Evolutionary conservation across 2,797 vertebrate genomes (phyloP).

Genomic region (Sebastiscus albofasciatus): DNA sequence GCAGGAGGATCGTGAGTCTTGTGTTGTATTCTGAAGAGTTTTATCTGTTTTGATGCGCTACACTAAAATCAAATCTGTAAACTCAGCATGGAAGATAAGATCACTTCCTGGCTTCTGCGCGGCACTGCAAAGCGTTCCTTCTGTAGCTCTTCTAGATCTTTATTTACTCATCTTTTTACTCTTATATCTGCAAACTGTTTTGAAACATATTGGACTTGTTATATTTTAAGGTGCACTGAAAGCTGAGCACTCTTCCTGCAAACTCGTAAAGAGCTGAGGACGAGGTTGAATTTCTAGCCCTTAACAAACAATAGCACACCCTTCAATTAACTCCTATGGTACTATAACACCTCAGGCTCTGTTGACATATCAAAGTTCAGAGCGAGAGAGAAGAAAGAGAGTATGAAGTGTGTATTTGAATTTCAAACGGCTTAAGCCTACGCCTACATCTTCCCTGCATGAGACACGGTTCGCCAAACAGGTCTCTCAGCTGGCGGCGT

Average conservation of each 20-base stretch:
- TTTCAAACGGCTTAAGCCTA: constrained; percentile 12
- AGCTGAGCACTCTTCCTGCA: neutral
- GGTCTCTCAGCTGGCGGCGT: constrained; percentile 9
- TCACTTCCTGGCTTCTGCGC: neutral
- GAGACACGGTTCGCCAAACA: constrained; percentile 56
- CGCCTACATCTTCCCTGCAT: neutral
- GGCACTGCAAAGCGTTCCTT: neutral
- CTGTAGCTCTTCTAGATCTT: neutral
- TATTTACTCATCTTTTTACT: neutral
- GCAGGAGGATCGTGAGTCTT: neutral
- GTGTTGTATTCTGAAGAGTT: neutral
- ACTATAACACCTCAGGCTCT: neutral
- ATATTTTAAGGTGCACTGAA: neutral
- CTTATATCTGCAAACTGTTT: neutral
- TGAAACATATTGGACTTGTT: neutral
- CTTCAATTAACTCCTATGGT: neutral
- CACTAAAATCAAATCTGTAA: neutral
- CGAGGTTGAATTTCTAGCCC: neutral
- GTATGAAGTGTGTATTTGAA: neutral
- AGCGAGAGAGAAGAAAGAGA: neutral
- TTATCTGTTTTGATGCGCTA: neutral
- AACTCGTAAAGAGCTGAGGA: neutral
- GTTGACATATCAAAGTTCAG: constrained; percentile 56
- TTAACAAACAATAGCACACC: constrained; percentile 26
- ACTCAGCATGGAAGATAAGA: neutral